Percentiles rank a stretch among this genome's conserved stretches.
Evolutionary conservation across 2,888 invertebrate species (phyloP).

Genomic region (Tetragonula carbonaria): DNA sequence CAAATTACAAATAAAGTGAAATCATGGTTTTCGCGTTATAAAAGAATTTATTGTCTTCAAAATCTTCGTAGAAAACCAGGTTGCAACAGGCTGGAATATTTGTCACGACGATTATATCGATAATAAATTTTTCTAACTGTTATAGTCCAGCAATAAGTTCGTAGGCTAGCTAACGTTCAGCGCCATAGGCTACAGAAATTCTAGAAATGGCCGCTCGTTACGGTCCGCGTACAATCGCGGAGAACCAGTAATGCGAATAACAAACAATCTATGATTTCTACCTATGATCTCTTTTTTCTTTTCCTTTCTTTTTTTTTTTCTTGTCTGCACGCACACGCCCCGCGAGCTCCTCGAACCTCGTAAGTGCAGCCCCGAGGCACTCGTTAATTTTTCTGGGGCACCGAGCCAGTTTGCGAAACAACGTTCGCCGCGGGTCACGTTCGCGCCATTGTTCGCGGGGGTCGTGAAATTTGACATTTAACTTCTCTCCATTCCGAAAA

Average conservation of each 20-base stretch:
- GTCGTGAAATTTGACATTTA: conserved; percentile 38
- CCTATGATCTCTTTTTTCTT: no score
- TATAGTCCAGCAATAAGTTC: no score
- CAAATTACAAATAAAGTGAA: no score
- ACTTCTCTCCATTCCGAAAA: conserved; percentile 2
- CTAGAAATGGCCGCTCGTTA: not conserved
- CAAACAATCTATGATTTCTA: conserved; percentile 5
- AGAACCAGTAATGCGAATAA: conserved; percentile 6
- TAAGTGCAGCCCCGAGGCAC: conserved; percentile 24
- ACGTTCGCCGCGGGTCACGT: conserved; percentile 9
- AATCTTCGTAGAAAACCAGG: not conserved
- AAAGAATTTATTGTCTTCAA: no score
- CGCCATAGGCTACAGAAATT: not conserved
- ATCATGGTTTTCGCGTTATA: no score
- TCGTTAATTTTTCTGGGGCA: conserved; percentile 33
- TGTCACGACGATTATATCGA: no score
- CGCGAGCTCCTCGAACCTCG: conserved; percentile 13
- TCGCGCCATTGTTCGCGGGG: conserved; percentile 27
- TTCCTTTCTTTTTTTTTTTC: not conserved
- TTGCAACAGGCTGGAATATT: not conserved
- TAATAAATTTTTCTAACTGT: no score
- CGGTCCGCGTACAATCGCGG: not conserved
- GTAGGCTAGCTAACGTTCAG: no score
- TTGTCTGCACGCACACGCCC: conserved; percentile 7
- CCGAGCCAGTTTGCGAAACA: conserved; percentile 29